These are phyloP conservation scores for Ceyx erithaca DNA, from an alignment of 2,797 vertebrate species.

Conservation along the genomic window DNA sequence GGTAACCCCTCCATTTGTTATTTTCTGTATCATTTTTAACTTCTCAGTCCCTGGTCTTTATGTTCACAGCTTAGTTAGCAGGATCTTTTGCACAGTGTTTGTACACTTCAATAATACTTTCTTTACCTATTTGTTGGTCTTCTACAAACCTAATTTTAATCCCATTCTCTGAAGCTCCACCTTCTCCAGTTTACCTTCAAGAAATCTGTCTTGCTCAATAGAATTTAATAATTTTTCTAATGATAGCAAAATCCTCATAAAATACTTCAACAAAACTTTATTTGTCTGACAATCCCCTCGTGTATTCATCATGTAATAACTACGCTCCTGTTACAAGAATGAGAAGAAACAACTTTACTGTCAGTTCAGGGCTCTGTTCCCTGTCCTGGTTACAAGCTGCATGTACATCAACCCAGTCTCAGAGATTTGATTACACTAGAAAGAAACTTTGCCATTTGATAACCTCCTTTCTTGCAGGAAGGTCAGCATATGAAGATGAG, in stretches of 20 bases:
- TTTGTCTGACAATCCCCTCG: background rate
- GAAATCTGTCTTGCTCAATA: background rate
- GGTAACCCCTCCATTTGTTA: background rate
- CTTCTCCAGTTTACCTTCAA: rapidly evolving
- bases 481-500: conserved; percentile 40
- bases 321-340: background rate
- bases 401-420: background rate
- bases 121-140: background rate
- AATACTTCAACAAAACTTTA: background rate
- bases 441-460: conserved; percentile 18
- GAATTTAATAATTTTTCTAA: background rate
- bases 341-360: background rate
- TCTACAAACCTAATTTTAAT: background rate
- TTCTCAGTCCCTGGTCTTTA: background rate
- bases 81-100: background rate
- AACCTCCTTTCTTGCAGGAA: conserved; percentile 13
- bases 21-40: background rate
- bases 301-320: background rate
- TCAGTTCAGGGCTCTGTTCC: background rate
- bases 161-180: background rate
- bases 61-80: background rate
- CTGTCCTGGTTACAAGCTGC: background rate
- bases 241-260: background rate
- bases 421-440: background rate
- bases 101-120: background rate